These are phyloP conservation scores for Gouania willdenowi DNA, from an alignment of 2,797 vertebrate species.

Conservation along the genomic window DNA sequence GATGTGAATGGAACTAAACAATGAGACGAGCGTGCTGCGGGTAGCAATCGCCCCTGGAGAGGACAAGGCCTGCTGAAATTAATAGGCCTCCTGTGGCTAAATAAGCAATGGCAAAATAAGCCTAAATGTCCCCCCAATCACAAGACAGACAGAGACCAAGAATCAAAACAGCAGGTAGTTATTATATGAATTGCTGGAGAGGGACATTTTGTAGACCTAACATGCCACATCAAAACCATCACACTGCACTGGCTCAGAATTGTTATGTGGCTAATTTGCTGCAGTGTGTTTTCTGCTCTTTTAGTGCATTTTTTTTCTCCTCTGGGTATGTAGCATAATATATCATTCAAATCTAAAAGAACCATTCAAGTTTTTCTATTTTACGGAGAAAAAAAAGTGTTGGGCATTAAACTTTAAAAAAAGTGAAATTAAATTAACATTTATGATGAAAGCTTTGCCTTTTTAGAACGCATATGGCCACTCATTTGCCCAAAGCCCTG, in stretches of 20 bases:
- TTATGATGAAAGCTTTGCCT: constrained; percentile 12
- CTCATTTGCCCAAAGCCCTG: constrained; percentile 57
- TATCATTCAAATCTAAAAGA: neutral
- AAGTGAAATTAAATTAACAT: constrained; percentile 12
- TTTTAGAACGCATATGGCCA: constrained; percentile 65
- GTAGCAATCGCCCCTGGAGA: constrained; percentile 73
- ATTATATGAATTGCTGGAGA: constrained; percentile 70
- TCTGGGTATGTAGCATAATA: constrained; percentile 2
- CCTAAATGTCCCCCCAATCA: constrained; percentile 77
- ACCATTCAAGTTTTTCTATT: constrained; percentile 4
- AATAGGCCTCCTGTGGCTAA: constrained; percentile 83
- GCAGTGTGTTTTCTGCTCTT: constrained; percentile 13
- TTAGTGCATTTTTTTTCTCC: constrained; percentile 12
- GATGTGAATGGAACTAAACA: constrained; percentile 77
- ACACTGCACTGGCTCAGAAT: constrained; percentile 44
- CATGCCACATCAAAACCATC: constrained; percentile 67
- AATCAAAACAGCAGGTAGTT: constrained; percentile 81
- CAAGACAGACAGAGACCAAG: constrained; percentile 78
- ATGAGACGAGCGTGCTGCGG: constrained; percentile 65
- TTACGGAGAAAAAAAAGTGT: neutral
- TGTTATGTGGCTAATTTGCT: constrained; percentile 38
- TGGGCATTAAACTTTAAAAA: constrained; percentile 4
- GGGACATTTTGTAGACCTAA: constrained; percentile 73
- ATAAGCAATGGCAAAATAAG: constrained; percentile 80
- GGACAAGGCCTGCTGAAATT: constrained; percentile 79